phyloP scores from a whole-genome alignment of 2,113 vertebrate genomes.

The Sprattus sprattus region DNA sequence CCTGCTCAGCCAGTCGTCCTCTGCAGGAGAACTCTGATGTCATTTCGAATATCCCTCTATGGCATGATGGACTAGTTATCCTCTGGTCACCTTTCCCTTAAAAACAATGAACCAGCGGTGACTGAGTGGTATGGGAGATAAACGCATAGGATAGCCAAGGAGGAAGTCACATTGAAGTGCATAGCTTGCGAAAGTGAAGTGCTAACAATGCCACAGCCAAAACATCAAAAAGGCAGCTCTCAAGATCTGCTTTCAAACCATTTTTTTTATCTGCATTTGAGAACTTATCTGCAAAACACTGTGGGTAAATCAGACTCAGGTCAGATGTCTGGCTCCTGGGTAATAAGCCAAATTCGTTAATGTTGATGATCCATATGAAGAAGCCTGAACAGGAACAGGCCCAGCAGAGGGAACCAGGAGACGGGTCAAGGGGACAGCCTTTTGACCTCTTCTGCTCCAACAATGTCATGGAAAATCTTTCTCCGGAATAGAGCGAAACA shows the following conservation, averaged over 20 bases:
- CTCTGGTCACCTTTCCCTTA: neutral
- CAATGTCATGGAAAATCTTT: constrained; percentile 34
- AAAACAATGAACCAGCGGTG: neutral
- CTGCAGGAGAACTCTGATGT: too few relatives aligned
- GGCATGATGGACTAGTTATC: neutral
- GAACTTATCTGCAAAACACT: neutral
- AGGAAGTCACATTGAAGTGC: neutral
- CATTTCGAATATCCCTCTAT: neutral
- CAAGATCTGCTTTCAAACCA: neutral
- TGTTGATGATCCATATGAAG: neutral
- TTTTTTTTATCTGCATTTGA: neutral
- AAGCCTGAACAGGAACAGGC: neutral
- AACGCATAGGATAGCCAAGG: neutral
- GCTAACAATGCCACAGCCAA: neutral
- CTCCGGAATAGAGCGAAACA: neutral
- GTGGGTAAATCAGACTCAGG: neutral
- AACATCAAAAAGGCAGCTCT: neutral
- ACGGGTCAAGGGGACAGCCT: neutral
- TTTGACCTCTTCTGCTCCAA: neutral
- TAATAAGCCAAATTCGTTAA: neutral
- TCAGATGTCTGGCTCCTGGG: neutral
- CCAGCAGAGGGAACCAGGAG: neutral
- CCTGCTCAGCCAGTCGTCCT: too few relatives aligned
- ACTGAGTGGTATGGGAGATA: neutral
- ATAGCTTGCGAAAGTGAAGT: neutral